Percentiles rank a stretch among this genome's conserved stretches.
These are phyloP conservation scores for Pocillopora damicornis DNA, from an alignment of 64 coral and sea anemone genomes.

Conservation along the genomic window DNA sequence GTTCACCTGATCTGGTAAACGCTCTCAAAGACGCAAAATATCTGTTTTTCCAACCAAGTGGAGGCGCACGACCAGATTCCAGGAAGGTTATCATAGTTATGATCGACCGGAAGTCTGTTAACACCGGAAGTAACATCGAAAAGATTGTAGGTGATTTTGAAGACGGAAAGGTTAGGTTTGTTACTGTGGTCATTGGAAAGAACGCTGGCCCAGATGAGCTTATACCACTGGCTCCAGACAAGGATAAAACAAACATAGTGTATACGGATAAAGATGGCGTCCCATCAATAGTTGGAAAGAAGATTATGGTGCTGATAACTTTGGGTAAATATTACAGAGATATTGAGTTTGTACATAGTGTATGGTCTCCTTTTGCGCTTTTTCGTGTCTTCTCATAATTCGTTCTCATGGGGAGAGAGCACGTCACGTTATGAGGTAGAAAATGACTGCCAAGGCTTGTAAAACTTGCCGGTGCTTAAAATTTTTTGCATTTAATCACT, in stretches of 20 bases:
- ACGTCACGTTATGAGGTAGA: no score
- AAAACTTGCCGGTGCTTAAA: no score
- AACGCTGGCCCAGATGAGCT: conserved; percentile 57
- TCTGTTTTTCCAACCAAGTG: conserved; percentile 47
- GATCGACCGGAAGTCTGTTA: conserved; percentile 57
- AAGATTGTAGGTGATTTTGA: conserved; percentile 31
- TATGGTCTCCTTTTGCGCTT: no score
- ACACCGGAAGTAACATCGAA: conserved; percentile 24
- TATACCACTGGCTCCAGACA: conserved; percentile 40
- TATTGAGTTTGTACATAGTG: no score
- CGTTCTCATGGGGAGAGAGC: no score
- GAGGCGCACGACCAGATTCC: conserved; percentile 49
- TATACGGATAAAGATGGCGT: conserved; percentile 17
- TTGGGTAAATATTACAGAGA: background rate
- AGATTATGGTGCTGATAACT: background rate
- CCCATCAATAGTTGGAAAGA: conserved; percentile 1
- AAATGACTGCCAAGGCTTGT: no score
- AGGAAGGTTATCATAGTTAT: conserved; percentile 68
- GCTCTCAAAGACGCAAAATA: conserved; percentile 40
- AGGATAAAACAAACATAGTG: conserved; percentile 48
- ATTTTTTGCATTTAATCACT: no score
- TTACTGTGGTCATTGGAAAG: conserved; percentile 72
- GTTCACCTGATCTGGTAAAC: conserved; percentile 42
- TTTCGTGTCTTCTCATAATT: no score
- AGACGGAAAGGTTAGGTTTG: conserved; percentile 57